Base-by-base conservation (phyloP, 2,888 invertebrate species). In the Polydrusus tereticollis region DNA sequence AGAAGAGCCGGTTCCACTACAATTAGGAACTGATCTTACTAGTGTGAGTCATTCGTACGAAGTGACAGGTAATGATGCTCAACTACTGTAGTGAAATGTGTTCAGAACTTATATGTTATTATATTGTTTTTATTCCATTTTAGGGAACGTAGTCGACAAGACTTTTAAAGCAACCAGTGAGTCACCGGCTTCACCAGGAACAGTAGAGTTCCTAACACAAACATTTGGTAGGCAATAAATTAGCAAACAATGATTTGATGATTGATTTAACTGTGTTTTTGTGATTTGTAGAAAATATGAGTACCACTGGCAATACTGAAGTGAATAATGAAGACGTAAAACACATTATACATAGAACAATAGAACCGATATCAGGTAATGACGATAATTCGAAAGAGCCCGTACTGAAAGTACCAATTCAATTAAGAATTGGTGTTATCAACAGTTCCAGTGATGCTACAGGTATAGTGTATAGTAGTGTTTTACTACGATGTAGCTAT, bases 161-260 rank as follows among this genome's bases (percentile, higher is more conserved):
- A 55, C 16, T 29, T 12, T 55, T 14, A 1, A 55, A 14, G 23
- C 26, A 29, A 1, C 16, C 26, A 8, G n/a, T 55, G 26, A 29
- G n/a, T 26, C 10, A n/a, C 12, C 21, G 12, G 45, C 45, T 10
- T 16, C 57, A 1, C 5, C 33, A 12, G 57, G 57, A 57, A 33
- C 57, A 18, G 57, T 57, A 57, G 57, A 57, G 12, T 36, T 50
- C 21, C n/a, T 59, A 12, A 67, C 58, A 16, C 58, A 36, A n/a
- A 36, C 36, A 2, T 36, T n/a, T 36, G 36, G 36, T 36, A 36
- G n/a, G 36, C n/a, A 2, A n/a, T 36, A 2, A 33, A 10, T 33
- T 33, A 5, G 7, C 4, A 7, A 29, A 29, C 7, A 29, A 29
- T 29, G 5, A 5, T 5, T 29, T 29, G 29, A 29, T 29, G 7